Evolutionary conservation across 2,797 vertebrate species (phyloP).

Genomic region (Picus viridis): DNA sequence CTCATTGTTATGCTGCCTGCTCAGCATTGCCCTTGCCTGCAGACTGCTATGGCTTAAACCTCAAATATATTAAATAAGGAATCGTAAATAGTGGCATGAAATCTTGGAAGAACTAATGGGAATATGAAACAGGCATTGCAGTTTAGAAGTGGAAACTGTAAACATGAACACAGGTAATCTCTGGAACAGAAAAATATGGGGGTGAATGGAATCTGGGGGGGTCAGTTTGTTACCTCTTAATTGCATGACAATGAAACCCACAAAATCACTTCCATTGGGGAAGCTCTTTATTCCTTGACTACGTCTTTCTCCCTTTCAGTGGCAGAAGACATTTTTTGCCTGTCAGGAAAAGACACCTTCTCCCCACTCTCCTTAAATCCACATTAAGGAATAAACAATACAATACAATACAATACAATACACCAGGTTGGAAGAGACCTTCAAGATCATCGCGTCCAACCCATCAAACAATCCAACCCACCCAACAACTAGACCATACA

Average conservation of each 20-base stretch:
- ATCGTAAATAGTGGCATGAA: slow-evolving; percentile 14
- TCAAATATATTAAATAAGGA: slow-evolving; percentile 24
- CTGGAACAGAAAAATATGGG: not conserved
- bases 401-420: no score
- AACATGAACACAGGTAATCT: not conserved
- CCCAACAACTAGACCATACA: no score
- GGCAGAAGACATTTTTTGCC: not conserved
- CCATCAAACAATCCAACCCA: no score
- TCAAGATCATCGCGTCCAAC: no score
- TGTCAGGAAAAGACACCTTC: not conserved
- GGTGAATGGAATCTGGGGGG: not conserved
- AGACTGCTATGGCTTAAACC: not conserved
- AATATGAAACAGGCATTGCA: not conserved
- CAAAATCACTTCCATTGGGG: not conserved
- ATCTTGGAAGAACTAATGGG: not conserved
- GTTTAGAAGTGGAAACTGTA: not conserved
- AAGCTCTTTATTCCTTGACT: not conserved
- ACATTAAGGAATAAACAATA: not conserved
- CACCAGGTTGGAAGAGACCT: no score
- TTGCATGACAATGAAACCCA: not conserved
- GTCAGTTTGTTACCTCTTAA: not conserved
- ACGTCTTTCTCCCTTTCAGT: not conserved
- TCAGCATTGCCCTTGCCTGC: slow-evolving; percentile 9
- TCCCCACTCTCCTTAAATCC: not conserved
- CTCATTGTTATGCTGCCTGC: slow-evolving; percentile 36